These are phyloP conservation scores for Pomacea canaliculata DNA, from an alignment of 2,888 invertebrate genomes.

Conservation along the genomic window DNA sequence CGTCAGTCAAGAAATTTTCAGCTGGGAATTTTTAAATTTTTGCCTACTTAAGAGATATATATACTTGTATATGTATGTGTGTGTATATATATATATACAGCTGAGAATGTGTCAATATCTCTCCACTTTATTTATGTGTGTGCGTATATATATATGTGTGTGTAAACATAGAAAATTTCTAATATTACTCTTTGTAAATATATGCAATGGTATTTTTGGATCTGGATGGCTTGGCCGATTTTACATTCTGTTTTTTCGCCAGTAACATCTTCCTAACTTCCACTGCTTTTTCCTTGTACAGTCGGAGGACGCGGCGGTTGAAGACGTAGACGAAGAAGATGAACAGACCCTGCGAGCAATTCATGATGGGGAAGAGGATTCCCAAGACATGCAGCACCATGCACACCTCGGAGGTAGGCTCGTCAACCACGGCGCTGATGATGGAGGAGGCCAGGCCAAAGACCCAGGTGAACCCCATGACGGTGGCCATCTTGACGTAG, in stretches of 20 bases:
- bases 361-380: constrained; percentile 57
- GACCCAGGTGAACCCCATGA: constrained; percentile 66
- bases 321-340: constrained; percentile 60
- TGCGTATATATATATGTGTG: no score
- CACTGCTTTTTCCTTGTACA: constrained; percentile 42
- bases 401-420: constrained; percentile 42
- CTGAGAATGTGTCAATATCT: no score
- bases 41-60: no score
- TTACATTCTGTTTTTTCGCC: neutral
- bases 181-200: constrained; percentile 1
- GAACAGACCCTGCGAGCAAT: constrained; percentile 61
- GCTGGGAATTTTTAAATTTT: no score
- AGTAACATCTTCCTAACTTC: constrained; percentile 10
- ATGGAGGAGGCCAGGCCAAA: constrained; percentile 59
- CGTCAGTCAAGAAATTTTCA: no score
- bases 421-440: constrained; percentile 48
- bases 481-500: constrained; percentile 62
- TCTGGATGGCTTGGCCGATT: neutral
- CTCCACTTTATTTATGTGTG: no score
- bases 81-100: no score
- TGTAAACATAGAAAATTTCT: no score
- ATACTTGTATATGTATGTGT: no score
- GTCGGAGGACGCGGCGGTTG: constrained; percentile 49
- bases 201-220: neutral
- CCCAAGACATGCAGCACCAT: constrained; percentile 47